Conservation (phyloP, 2,797 vertebrate genomes). For the Tinamus major region DNA sequence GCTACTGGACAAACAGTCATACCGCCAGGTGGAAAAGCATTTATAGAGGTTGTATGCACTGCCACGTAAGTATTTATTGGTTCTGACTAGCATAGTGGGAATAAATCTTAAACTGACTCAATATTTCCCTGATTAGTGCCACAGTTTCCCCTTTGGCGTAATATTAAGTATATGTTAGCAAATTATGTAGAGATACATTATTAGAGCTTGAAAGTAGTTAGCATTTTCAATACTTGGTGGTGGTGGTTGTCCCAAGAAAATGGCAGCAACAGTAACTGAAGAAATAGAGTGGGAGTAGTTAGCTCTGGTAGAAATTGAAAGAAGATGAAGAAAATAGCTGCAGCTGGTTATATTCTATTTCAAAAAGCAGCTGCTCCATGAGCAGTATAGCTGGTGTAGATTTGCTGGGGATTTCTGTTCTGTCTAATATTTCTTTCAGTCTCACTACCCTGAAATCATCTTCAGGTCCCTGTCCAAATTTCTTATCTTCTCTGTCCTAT, state of each 20-base stretch:
- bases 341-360: neutral
- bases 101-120: neutral
- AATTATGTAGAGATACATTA: neutral
- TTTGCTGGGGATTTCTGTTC: neutral
- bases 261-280: neutral
- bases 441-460: rapidly evolving
- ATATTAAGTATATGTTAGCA: neutral
- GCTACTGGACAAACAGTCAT: conserved; percentile 46
- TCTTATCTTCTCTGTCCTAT: neutral
- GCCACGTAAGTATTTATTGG: conserved; percentile 71
- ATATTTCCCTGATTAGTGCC: neutral
- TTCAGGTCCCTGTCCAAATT: neutral
- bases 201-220: neutral
- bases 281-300: neutral
- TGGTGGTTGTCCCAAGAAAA: neutral
- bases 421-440: neutral
- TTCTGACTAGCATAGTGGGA: neutral
- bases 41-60: conserved; percentile 70
- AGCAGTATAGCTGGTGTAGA: neutral
- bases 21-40: conserved; percentile 68
- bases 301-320: neutral
- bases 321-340: neutral
- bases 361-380: neutral
- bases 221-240: neutral
- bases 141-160: neutral